phyloP scores from a whole-genome alignment of 2,888 invertebrate genomes.

The Uropetala carovei region DNA sequence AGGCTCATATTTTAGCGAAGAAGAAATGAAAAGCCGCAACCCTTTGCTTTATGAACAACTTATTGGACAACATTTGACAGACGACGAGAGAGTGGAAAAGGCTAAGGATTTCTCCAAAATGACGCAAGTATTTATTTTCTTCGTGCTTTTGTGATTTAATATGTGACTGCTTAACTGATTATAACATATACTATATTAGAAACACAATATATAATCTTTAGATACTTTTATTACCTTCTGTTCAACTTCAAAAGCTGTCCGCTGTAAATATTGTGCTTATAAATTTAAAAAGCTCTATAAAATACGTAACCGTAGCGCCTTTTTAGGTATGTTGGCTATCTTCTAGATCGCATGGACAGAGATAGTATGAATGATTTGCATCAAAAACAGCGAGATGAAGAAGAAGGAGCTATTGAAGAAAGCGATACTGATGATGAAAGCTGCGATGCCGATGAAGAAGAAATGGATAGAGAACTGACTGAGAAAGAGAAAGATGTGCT shows the following conservation, averaged over 20 bases:
- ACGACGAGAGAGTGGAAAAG: constrained; percentile 83
- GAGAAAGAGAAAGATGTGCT: constrained; percentile 78
- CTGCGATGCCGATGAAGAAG: constrained; percentile 69
- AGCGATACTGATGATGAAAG: constrained; percentile 71
- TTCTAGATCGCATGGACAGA: constrained; percentile 88
- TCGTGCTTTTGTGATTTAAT: constrained; percentile 67
- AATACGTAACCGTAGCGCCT: too few species aligned
- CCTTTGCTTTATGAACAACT: constrained; percentile 93
- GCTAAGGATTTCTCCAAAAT: constrained; percentile 74
- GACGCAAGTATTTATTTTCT: constrained; percentile 67
- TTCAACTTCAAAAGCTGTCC: background rate
- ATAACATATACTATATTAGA: background rate
- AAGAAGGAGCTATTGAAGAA: constrained; percentile 75
- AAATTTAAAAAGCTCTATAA: background rate
- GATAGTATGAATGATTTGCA: constrained; percentile 81
- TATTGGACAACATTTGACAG: constrained; percentile 89
- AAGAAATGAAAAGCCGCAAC: constrained; percentile 94
- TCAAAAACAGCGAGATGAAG: constrained; percentile 80
- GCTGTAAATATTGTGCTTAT: background rate
- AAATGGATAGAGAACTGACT: constrained; percentile 71
- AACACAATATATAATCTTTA: background rate
- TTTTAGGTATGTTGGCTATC: constrained; percentile 82
- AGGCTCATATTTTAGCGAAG: constrained; percentile 90
- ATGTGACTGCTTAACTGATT: constrained; percentile 74
- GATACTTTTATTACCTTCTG: background rate